A percentile compares a stretch with the other conserved stretches of the same genome.
Conservation (phyloP, 2,888 invertebrate genomes). For the Petrophora chlorosata region DNA sequence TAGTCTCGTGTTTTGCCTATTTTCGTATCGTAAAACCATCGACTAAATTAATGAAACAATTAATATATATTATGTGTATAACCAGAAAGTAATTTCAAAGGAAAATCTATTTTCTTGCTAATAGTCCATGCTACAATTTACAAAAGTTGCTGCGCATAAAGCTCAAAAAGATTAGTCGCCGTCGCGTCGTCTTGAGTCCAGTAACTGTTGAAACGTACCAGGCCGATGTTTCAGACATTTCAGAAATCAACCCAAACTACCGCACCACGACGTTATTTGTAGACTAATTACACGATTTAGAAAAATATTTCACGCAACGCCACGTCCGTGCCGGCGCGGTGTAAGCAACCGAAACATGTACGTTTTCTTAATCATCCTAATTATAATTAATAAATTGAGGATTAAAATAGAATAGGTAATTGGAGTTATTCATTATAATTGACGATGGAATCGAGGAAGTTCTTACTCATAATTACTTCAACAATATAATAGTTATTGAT, state of each 20-base stretch:
- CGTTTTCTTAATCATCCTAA: constrained; percentile 24
- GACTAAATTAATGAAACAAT: too few relatives aligned
- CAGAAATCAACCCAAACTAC: constrained; percentile 14
- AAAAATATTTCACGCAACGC: constrained; percentile 49
- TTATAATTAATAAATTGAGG: constrained; percentile 14
- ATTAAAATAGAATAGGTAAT: constrained; percentile 10
- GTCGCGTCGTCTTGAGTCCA: neutral
- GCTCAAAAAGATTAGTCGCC: too few relatives aligned
- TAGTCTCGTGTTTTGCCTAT: too few relatives aligned
- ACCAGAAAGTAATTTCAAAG: too few relatives aligned
- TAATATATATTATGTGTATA: too few relatives aligned
- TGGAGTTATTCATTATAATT: constrained; percentile 10
- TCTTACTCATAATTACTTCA: constrained; percentile 4
- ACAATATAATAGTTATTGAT: neutral
- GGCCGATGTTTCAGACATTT: neutral
- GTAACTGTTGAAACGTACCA: too few relatives aligned
- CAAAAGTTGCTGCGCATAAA: too few relatives aligned
- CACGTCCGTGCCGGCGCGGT: constrained; percentile 27
- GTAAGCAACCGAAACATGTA: constrained; percentile 32
- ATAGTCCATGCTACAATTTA: too few relatives aligned
- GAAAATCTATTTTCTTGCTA: too few relatives aligned
- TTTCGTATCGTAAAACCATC: too few relatives aligned
- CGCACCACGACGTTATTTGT: constrained; percentile 36
- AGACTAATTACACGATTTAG: constrained; percentile 41
- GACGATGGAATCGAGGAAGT: constrained; percentile 7